phyloP scores from a whole-genome alignment of 2,888 invertebrate genomes.

The Poecilus cupreus region DNA sequence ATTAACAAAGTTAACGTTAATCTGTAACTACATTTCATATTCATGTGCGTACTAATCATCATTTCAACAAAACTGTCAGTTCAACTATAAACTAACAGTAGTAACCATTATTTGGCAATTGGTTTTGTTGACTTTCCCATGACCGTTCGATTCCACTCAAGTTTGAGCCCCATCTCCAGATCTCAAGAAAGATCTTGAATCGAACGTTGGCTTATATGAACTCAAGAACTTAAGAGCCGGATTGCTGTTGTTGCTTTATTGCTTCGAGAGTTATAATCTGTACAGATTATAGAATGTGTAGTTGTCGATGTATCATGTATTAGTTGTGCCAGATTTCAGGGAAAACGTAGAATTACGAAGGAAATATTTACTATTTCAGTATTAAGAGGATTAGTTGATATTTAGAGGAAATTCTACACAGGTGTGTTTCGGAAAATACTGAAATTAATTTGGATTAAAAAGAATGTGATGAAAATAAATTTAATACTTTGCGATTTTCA shows the following conservation, averaged over 20 bases:
- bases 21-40: not conserved
- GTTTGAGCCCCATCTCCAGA: not conserved
- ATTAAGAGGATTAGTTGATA: not conserved
- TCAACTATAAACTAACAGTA: not conserved
- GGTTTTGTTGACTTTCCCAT: not conserved
- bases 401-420: not conserved
- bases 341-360: not conserved
- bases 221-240: slow-evolving; percentile 11
- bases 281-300: slow-evolving; percentile 23
- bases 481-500: not conserved
- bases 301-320: not conserved
- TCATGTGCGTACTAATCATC: not conserved
- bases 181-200: not conserved
- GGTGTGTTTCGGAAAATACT: too few species aligned
- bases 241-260: slow-evolving; percentile 19
- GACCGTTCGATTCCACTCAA: not conserved
- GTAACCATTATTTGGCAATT: not conserved
- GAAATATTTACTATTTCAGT: not conserved
- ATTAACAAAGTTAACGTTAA: not conserved
- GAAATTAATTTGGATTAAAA: not conserved
- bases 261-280: slow-evolving; percentile 26
- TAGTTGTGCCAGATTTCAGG: not conserved
- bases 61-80: not conserved
- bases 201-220: slow-evolving; percentile 1
- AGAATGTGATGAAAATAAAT: not conserved